Evolutionary conservation across 1,140 invertebrate genomes (phyloP).

Genomic region (Pseudoatta argentina): DNA sequence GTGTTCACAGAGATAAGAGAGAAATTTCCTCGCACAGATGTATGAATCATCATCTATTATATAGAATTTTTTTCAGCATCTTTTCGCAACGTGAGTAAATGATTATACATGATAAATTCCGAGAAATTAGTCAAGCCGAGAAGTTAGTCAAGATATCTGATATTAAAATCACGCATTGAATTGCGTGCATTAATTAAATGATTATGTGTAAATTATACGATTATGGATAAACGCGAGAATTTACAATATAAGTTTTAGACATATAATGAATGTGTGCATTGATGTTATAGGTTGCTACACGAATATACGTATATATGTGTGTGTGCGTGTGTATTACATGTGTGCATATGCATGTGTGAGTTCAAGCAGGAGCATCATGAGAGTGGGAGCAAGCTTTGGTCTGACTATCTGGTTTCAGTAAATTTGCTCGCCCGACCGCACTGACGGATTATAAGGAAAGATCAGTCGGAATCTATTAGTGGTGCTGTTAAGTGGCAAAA

Average conservation of each 20-base stretch:
- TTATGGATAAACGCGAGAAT: conserved; percentile 5
- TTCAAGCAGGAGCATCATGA: conserved; percentile 70
- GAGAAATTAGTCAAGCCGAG: neutral
- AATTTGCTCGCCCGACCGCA: conserved; percentile 75
- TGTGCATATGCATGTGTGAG: conserved; percentile 2
- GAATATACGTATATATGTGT: conserved; percentile 1
- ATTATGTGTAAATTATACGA: neutral
- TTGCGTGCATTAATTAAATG: neutral
- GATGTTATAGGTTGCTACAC: conserved; percentile 65
- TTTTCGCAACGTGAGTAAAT: conserved; percentile 23
- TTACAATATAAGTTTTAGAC: conserved; percentile 71
- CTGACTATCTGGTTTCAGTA: conserved; percentile 73
- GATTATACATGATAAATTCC: neutral
- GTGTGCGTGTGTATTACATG: neutral
- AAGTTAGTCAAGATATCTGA: neutral
- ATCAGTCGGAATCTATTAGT: conserved; percentile 78
- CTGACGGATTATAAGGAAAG: conserved; percentile 59
- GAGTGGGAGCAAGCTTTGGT: conserved; percentile 80
- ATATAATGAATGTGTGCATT: conserved; percentile 71
- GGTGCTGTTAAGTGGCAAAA: conserved; percentile 79
- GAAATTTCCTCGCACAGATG: conserved; percentile 39
- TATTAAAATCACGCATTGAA: conserved; percentile 17
- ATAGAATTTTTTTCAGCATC: neutral
- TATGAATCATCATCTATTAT: conserved; percentile 44
- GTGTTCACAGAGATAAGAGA: conserved; percentile 31